Percentiles rank a stretch among this genome's conserved stretches.
Conservation (phyloP, 2,888 invertebrate species). For the Pyrgus malvae region DNA sequence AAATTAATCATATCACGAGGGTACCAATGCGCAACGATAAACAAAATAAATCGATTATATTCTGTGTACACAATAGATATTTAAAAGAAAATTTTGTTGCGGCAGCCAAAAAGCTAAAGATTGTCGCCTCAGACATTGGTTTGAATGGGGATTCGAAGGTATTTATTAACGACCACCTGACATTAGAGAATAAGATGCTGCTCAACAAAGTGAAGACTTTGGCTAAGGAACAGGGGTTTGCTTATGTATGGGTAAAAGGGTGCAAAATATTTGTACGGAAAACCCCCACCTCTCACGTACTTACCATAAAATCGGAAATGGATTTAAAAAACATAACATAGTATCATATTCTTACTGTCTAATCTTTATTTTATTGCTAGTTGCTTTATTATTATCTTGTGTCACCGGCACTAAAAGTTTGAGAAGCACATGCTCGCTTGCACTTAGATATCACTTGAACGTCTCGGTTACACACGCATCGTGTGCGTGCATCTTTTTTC, state of each 20-base stretch:
- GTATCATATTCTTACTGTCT: no score
- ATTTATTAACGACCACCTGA: slow-evolving; percentile 35
- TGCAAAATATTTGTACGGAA: slow-evolving; percentile 15
- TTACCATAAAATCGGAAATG: background rate
- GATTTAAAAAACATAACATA: background rate
- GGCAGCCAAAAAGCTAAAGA: background rate
- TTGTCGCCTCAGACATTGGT: background rate
- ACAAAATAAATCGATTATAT: background rate
- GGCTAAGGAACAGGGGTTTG: slow-evolving; percentile 19
- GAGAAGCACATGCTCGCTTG: background rate
- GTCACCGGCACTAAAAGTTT: background rate
- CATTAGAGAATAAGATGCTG: slow-evolving; percentile 31
- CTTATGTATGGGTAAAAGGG: slow-evolving; percentile 9
- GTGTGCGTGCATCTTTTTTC: background rate
- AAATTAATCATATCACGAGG: background rate
- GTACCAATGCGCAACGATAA: background rate
- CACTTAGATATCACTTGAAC: background rate
- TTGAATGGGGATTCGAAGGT: background rate
- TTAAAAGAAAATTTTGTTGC: background rate
- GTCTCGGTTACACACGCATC: background rate
- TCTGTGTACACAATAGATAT: background rate
- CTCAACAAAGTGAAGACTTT: slow-evolving; percentile 31
- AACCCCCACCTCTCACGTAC: background rate
- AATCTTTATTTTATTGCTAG: no score
- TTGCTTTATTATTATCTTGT: no score